Base-by-base conservation (phyloP, 2,888 invertebrate genomes). In the Cheilosia soror region DNA sequence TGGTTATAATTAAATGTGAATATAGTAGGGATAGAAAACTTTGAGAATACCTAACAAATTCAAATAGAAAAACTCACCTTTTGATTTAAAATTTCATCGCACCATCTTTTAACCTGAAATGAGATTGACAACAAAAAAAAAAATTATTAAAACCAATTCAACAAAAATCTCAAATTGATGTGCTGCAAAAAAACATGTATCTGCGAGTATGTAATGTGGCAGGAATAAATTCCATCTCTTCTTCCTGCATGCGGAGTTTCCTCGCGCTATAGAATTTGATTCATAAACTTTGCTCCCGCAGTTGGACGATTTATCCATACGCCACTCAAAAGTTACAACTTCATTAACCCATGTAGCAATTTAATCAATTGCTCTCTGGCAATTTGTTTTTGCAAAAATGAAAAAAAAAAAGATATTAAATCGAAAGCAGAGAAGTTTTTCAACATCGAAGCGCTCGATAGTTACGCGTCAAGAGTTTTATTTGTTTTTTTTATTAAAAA, bases 261-360 rank as follows among this genome's bases (percentile, higher is more conserved):
- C 25, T 11, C 47, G 49, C 40, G 27, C 37, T 40, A 49, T 6
- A 44, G 42, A 72, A 62, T 62, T 62, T 72, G 62, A 72, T 72
- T 72, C 53, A 72, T 53, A 62, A 72, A 72, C 71, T 72, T 72
- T 42, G 6, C 15, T 55, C n/a, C 33, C 29, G 20, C 31, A 40
- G 60, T 27, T 20, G 60, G 27, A 29, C 40, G 60, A 53, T 53
- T 53, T 62, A 72, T 62, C 60, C 51, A 40, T 7, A 25, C 27
- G 73, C 63, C 75, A 75, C 75, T 75, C 75, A 75, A 57, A 55
- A 65, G 65, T 65, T 65, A 37, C 75, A 65, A 75, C 65, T 75
- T 75, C 65, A 65, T 75, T 75, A 75, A 65, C 65, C 13, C 55
- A 57, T 47, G 75, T 65, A 57, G 57, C 57, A 65, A 75, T 65